Percentiles rank a stretch among this genome's conserved stretches.
Evolutionary conservation across 2,113 vertebrate genomes (phyloP).

Genomic region (Mixornis gularis): DNA sequence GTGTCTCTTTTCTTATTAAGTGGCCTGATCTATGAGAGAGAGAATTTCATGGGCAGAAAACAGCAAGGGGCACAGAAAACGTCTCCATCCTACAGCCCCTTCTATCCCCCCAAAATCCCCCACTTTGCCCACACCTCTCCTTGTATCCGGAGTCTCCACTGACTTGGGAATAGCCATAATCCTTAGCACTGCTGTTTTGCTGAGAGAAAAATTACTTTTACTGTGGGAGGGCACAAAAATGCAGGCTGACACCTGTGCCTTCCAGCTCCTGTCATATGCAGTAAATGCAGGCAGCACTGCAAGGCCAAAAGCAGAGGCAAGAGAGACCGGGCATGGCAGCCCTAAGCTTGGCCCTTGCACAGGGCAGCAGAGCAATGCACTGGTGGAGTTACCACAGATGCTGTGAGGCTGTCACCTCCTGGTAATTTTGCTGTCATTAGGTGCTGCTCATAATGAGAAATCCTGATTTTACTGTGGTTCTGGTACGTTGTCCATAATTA

Average conservation of each 20-base stretch:
- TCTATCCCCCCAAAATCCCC: not conserved
- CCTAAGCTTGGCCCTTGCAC: not conserved
- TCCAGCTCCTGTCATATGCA: not conserved
- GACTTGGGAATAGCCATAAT: not conserved
- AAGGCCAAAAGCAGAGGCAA: not conserved
- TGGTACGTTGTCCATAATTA: conserved; percentile 43
- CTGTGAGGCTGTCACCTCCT: not conserved
- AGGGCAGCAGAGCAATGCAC: not conserved
- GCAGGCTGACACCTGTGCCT: not conserved
- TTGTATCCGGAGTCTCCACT: not conserved
- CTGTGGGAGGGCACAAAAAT: not conserved
- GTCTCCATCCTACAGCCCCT: not conserved
- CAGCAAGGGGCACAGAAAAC: not conserved
- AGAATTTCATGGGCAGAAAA: not conserved
- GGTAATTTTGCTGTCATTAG: conserved; percentile 21
- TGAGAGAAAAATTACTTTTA: not conserved
- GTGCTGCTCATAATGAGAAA: conserved; percentile 14
- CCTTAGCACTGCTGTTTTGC: not conserved
- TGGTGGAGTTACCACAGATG: not conserved
- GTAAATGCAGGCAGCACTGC: not conserved
- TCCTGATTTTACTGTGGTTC: not conserved
- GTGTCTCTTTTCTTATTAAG: not conserved
- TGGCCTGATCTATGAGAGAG: not conserved
- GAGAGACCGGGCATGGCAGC: not conserved
- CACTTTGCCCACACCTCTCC: not conserved